Evolutionary conservation across 2,113 vertebrate species (phyloP).

Genomic region (Chaenocephalus aceratus): DNA sequence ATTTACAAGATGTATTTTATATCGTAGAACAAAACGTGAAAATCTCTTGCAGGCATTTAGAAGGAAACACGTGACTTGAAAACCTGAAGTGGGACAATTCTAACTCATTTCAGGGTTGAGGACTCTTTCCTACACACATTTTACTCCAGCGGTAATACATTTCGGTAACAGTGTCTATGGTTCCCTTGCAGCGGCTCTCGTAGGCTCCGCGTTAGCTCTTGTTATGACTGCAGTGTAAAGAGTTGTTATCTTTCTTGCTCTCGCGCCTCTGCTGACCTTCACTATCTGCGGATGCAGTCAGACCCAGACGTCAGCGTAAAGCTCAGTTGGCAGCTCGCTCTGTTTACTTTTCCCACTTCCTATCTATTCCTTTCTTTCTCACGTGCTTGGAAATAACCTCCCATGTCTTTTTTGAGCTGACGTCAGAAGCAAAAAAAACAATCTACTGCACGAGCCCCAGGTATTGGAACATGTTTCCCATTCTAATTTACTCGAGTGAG

Average conservation of each 20-base stretch:
- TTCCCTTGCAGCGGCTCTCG: background rate
- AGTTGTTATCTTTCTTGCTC: slow-evolving; percentile 68
- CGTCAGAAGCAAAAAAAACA: background rate
- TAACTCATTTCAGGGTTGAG: too few relatives aligned
- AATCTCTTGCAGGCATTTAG: too few relatives aligned
- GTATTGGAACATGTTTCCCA: background rate
- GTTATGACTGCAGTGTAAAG: slow-evolving; percentile 63
- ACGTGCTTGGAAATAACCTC: slow-evolving; percentile 36
- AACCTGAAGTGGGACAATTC: too few relatives aligned
- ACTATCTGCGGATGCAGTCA: slow-evolving; percentile 74
- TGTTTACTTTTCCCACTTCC: slow-evolving; percentile 70
- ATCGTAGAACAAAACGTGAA: too few relatives aligned
- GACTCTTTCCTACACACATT: too few relatives aligned
- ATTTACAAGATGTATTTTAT: too few relatives aligned
- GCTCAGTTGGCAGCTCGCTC: slow-evolving; percentile 55
- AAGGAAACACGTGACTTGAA: too few relatives aligned
- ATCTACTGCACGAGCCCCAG: background rate
- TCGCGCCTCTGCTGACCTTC: slow-evolving; percentile 64
- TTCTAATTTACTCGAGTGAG: background rate
- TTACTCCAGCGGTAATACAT: background rate
- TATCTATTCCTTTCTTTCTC: slow-evolving; percentile 43
- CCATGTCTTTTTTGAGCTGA: slow-evolving; percentile 4
- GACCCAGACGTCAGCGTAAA: slow-evolving; percentile 45
- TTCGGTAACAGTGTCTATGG: background rate
- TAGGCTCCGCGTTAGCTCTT: slow-evolving; percentile 12